Evolutionary conservation across 1,140 invertebrate genomes (phyloP).

Genomic region (Lepidurus arcticus): DNA sequence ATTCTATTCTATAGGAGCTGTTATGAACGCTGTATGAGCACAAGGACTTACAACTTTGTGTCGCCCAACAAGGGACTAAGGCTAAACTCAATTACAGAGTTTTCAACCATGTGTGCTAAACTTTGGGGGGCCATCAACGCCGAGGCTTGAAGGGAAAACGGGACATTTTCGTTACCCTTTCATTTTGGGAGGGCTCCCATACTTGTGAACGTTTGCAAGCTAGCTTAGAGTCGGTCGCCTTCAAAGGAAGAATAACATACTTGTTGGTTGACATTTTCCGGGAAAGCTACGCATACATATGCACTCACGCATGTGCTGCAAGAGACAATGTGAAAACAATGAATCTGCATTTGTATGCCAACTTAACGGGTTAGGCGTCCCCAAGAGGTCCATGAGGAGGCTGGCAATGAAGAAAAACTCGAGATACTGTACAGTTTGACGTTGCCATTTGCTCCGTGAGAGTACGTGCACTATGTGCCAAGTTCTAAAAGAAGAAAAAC

Average conservation of each 20-base stretch:
- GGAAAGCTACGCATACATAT: neutral
- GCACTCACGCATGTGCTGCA: neutral
- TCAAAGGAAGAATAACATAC: neutral
- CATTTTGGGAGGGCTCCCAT: too few relatives aligned
- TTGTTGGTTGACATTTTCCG: neutral
- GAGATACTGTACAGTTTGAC: neutral
- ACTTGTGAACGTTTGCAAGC: too few relatives aligned
- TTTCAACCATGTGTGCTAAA: too few relatives aligned
- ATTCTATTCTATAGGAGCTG: too few relatives aligned
- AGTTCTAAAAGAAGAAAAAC: neutral
- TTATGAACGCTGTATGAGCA: too few relatives aligned
- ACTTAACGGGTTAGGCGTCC: neutral
- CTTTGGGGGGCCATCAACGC: too few relatives aligned
- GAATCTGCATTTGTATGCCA: conserved; percentile 14
- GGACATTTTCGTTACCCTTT: too few relatives aligned
- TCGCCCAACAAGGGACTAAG: too few relatives aligned
- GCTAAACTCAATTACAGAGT: too few relatives aligned
- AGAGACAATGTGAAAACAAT: neutral
- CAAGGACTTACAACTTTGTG: too few relatives aligned
- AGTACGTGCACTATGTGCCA: neutral
- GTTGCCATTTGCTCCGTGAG: neutral
- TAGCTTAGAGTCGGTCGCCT: too few relatives aligned
- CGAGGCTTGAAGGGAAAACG: too few relatives aligned
- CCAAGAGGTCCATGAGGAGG: neutral
- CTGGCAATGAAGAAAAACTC: neutral